Evolutionary conservation across 2,888 invertebrate genomes (phyloP), one percentile per base, ranked within the genome.

Genomic region (Rotaria macrura): DNA sequence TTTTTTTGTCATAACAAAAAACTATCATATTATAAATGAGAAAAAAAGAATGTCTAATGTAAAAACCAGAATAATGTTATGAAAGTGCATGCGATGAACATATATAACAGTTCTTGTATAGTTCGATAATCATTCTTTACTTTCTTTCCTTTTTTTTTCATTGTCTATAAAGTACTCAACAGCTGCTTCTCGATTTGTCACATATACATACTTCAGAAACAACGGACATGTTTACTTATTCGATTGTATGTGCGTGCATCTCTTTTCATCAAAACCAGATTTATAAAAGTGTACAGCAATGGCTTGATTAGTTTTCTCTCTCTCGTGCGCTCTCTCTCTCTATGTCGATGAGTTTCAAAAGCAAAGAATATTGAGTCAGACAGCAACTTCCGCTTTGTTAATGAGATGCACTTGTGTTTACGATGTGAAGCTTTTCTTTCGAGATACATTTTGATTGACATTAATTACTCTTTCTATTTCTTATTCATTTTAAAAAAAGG

Each of bases 321-420:
- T 57, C 29, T 57, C 29, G n/a, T n/a, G n/a, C n/a, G n/a, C n/a
- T 65, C 29, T 29, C 29, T 57, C 29, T 57, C 29, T 65, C 65
- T 34, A 34, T 65, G 5, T 65, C 34, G n/a, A 57, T 57, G 34
- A 65, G 14, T 65, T 65, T 65, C 65, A 65, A 65, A 65, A 34
- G 34, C 17, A 20, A 34, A 20, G 20, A 65, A 65, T 20, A 65
- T 65, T 20, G 20, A 38, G 65, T 65, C 29, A 65, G 65, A 65
- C 65, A 65, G 65, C 34, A 65, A 65, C 65, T 65, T 65, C 65
- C 65, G 65, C 38, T 65, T 34, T 65, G 6, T 65, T 65, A 65
- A 65, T 65, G 65, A 65, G 65, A 65, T 65, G 14, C 65, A 65
- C 65, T 65, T 65, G 65, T 65, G 65, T 65, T 34, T 34, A 65